Percentiles rank a stretch among this genome's conserved stretches.
Evolutionary conservation across 1,140 invertebrate species (phyloP).

Genomic region (Atopsyche davidsoni): DNA sequence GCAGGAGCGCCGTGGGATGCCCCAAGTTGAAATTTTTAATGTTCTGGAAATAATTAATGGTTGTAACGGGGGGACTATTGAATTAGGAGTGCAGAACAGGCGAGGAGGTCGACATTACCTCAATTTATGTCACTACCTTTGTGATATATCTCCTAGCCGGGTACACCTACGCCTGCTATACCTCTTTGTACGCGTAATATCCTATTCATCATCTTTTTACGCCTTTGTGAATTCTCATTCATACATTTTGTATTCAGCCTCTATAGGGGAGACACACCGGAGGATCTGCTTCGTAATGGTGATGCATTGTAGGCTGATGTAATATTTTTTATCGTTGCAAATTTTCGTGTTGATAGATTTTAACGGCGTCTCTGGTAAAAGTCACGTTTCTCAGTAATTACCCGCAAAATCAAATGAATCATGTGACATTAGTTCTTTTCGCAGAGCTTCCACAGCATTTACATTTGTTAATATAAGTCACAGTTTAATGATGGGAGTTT

Average conservation of each 20-base stretch:
- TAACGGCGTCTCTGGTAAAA: no score
- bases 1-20: slow-evolving; percentile 26
- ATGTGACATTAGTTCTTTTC: no score
- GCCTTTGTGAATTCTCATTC: slow-evolving; percentile 30
- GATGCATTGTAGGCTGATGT: slow-evolving; percentile 6
- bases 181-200: slow-evolving; percentile 27
- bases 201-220: slow-evolving; percentile 32
- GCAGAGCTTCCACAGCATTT: no score
- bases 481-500: no score
- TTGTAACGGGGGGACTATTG: slow-evolving; percentile 26
- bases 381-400: no score
- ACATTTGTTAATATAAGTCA: no score
- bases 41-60: slow-evolving; percentile 31
- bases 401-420: no score
- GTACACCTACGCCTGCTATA: slow-evolving; percentile 23
- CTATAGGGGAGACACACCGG: slow-evolving; percentile 4
- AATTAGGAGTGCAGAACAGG: slow-evolving; percentile 29
- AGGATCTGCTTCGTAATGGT: slow-evolving; percentile 5
- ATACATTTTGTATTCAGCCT: slow-evolving; percentile 25
- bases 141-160: slow-evolving; percentile 26
- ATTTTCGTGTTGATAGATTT: no score
- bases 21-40: slow-evolving; percentile 27
- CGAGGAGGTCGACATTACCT: slow-evolving; percentile 24
- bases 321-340: no score
- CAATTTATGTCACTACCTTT: slow-evolving; percentile 30